Evolutionary conservation across 2,888 invertebrate genomes (phyloP).

Genomic region (Bombyx huttoni): DNA sequence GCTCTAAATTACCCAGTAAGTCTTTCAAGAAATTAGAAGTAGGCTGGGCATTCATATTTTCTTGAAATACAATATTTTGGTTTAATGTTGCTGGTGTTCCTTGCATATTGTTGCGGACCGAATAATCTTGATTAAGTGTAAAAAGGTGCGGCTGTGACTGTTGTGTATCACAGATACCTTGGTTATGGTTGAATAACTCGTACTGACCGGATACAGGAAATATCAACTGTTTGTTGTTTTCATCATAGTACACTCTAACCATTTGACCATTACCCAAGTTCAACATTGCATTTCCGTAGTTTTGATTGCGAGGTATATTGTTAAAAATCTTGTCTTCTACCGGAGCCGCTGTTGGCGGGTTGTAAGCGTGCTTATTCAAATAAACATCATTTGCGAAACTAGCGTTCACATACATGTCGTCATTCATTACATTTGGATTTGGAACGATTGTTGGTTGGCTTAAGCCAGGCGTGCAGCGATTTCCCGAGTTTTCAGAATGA

Average conservation of each 20-base stretch:
- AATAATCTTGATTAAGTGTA: conserved; percentile 52
- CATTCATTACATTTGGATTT: conserved; percentile 33
- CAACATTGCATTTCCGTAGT: conserved; percentile 57
- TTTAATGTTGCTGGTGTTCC: conserved; percentile 25
- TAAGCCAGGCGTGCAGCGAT: conserved; percentile 40
- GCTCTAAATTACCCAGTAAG: conserved; percentile 80
- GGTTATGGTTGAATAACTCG: conserved; percentile 56
- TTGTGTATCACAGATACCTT: conserved; percentile 44
- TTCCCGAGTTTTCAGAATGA: conserved; percentile 47
- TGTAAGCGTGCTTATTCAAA: conserved; percentile 48
- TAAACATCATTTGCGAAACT: conserved; percentile 52
- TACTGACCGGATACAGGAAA: conserved; percentile 62
- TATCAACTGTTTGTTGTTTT: conserved; percentile 59
- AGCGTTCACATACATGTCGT: conserved; percentile 44
- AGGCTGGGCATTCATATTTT: conserved; percentile 35
- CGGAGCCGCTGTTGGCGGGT: conserved; percentile 34
- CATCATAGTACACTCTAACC: conserved; percentile 56
- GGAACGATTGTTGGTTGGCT: conserved; percentile 36
- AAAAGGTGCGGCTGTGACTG: conserved; percentile 41
- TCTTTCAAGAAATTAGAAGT: conserved; percentile 77
- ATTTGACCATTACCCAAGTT: conserved; percentile 61
- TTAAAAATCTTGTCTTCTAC: conserved; percentile 47
- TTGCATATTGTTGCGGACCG: conserved; percentile 39
- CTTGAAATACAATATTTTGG: conserved; percentile 30
- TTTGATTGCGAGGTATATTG: conserved; percentile 39